These are phyloP conservation scores for Hemaris fuciformis DNA, from an alignment of 2,888 invertebrate genomes.

Conservation along the genomic window DNA sequence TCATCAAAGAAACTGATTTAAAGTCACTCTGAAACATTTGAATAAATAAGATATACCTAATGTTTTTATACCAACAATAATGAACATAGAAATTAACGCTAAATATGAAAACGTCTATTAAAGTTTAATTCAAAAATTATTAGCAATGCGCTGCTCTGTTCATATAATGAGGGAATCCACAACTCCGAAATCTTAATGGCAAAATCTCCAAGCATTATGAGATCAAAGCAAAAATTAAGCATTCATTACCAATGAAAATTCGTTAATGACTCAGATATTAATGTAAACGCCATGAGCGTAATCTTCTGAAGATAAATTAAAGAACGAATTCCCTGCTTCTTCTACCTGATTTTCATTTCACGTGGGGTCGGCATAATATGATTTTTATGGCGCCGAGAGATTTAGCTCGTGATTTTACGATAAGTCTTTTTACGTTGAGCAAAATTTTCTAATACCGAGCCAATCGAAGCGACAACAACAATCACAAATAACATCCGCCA, in stretches of 20 bases:
- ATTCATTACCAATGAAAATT: not conserved
- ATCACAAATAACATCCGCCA: too few species aligned
- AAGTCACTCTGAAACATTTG: not conserved
- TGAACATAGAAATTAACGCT: not conserved
- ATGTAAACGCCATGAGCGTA: not conserved
- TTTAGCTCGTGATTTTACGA: too few species aligned
- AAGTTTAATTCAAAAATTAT: not conserved
- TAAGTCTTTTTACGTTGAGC: too few species aligned
- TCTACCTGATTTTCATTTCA: too few species aligned
- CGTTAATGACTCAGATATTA: not conserved
- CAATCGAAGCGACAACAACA: too few species aligned
- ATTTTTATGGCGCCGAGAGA: too few species aligned
- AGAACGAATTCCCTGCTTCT: not conserved
- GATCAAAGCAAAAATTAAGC: constrained; percentile 8
- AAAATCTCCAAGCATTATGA: not conserved
- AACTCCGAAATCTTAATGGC: not conserved
- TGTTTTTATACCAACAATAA: not conserved
- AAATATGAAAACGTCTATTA: not conserved
- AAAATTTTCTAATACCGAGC: too few species aligned
- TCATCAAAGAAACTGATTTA: not conserved
- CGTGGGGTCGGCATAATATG: too few species aligned
- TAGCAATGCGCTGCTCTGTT: not conserved
- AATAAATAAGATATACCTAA: not conserved
- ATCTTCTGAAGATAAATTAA: not conserved
- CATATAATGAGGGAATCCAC: not conserved